These are phyloP conservation scores for Melangyna quadrimaculata DNA, from an alignment of 2,888 invertebrate genomes.

Conservation along the genomic window DNA sequence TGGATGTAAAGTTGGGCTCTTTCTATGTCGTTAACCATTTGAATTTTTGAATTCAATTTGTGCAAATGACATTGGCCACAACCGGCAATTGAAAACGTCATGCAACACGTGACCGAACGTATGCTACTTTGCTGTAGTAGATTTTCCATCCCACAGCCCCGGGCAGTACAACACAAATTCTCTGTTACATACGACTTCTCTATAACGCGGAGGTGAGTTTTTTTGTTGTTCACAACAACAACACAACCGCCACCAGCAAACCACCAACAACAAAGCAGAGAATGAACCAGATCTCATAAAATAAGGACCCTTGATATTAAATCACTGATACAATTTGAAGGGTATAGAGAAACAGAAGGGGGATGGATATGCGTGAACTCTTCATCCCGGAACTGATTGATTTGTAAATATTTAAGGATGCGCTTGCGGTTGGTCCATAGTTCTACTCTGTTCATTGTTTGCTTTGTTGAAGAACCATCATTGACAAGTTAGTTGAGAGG, in stretches of 20 bases:
- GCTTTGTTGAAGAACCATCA: neutral
- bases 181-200: too few relatives aligned
- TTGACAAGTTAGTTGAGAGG: too few relatives aligned
- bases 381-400: slow-evolving; percentile 72
- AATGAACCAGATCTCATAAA: slow-evolving; percentile 26
- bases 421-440: slow-evolving; percentile 46
- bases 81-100: slow-evolving; percentile 74
- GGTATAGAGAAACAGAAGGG: too few relatives aligned
- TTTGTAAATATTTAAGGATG: slow-evolving; percentile 73
- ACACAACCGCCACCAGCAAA: too few relatives aligned
- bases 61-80: slow-evolving; percentile 73
- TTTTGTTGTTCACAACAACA: slow-evolving; percentile 4
- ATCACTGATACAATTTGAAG: slow-evolving; percentile 38
- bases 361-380: neutral
- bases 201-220: slow-evolving; percentile 5
- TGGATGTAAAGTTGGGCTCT: slow-evolving; percentile 40
- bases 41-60: slow-evolving; percentile 50
- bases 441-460: neutral
- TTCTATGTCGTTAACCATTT: slow-evolving; percentile 63
- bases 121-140: slow-evolving; percentile 56
- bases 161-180: slow-evolving; percentile 56
- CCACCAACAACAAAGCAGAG: neutral
- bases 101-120: slow-evolving; percentile 72
- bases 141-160: slow-evolving; percentile 58
- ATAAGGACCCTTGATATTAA: slow-evolving; percentile 47